These are phyloP conservation scores for Pocillopora grandis DNA, from an alignment of 92 coral and sea anemone species.

Conservation along the genomic window DNA sequence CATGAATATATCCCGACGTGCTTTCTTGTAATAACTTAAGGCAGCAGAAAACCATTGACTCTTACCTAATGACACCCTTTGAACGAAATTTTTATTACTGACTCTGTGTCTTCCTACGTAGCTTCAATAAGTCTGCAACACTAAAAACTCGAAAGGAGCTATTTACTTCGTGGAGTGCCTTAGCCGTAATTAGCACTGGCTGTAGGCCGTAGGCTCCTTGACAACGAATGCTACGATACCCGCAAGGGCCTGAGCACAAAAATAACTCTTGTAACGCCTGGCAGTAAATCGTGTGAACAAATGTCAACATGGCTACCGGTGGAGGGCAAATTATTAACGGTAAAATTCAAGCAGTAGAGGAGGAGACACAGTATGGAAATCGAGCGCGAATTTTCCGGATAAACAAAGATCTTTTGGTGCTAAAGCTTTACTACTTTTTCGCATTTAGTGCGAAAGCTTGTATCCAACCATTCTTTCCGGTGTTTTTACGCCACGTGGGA, in stretches of 20 bases:
- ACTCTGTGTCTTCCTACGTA: no score
- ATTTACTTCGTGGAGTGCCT: no score
- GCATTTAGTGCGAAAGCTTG: slow-evolving; percentile 64
- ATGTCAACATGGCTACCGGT: neutral
- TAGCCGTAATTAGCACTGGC: no score
- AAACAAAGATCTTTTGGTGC: slow-evolving; percentile 42
- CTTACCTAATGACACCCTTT: no score
- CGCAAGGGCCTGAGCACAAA: neutral
- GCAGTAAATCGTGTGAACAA: neutral
- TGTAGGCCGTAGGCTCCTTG: no score
- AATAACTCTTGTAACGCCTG: neutral
- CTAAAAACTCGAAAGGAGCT: no score
- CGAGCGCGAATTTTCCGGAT: slow-evolving; percentile 6
- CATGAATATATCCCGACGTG: no score
- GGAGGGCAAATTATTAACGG: neutral
- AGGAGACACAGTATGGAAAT: neutral
- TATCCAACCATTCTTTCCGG: slow-evolving; percentile 60
- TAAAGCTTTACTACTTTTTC: slow-evolving; percentile 73
- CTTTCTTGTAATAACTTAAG: no score
- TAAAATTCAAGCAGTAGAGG: neutral
- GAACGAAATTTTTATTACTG: no score
- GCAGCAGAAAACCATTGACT: no score
- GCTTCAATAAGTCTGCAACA: no score
- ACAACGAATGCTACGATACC: neutral
- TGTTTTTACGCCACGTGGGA: slow-evolving; percentile 72